phyloP scores from a whole-genome alignment of 2,797 vertebrate genomes.

The Oreonectes daqikongensis region DNA sequence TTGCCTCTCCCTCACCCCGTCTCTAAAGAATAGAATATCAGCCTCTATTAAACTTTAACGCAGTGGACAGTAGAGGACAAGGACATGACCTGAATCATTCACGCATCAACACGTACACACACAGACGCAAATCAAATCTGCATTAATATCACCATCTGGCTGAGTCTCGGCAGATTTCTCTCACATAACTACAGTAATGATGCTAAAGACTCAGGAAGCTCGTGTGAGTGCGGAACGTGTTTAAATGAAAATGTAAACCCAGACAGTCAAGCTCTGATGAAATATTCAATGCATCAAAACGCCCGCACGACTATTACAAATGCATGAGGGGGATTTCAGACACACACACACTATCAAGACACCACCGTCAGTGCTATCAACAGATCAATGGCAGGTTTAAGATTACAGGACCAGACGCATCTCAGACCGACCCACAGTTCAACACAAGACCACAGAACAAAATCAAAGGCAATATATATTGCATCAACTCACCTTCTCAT shows the following conservation, averaged over 20 bases:
- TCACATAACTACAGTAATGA: not conserved
- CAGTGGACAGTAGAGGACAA: slow-evolving; percentile 29
- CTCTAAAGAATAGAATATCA: slow-evolving; percentile 57
- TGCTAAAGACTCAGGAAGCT: too few relatives aligned
- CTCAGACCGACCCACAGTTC: not conserved
- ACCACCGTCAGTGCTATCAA: slow-evolving; percentile 12
- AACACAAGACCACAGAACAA: not conserved
- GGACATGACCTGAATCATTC: slow-evolving; percentile 20
- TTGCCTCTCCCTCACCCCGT: slow-evolving; percentile 33
- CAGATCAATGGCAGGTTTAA: slow-evolving; percentile 31
- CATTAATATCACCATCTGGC: slow-evolving; percentile 5
- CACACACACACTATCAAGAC: slow-evolving; percentile 19
- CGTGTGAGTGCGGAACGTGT: too few relatives aligned
- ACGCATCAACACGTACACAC: not conserved
- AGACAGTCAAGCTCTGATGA: slow-evolving; percentile 25
- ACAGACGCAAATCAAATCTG: slow-evolving; percentile 9
- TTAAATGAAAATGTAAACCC: slow-evolving; percentile 32
- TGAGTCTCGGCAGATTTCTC: slow-evolving; percentile 9
- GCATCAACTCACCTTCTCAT: slow-evolving; percentile 88
- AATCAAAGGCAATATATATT: slow-evolving; percentile 14
- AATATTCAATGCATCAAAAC: slow-evolving; percentile 48
- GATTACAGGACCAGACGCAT: slow-evolving; percentile 13
- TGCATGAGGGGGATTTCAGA: slow-evolving; percentile 28
- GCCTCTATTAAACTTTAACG: slow-evolving; percentile 56
- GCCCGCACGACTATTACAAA: slow-evolving; percentile 2